Percentiles rank a stretch among this genome's conserved stretches.
Conservation (phyloP, 2,888 invertebrate species). For the Limnephilus lunatus region DNA sequence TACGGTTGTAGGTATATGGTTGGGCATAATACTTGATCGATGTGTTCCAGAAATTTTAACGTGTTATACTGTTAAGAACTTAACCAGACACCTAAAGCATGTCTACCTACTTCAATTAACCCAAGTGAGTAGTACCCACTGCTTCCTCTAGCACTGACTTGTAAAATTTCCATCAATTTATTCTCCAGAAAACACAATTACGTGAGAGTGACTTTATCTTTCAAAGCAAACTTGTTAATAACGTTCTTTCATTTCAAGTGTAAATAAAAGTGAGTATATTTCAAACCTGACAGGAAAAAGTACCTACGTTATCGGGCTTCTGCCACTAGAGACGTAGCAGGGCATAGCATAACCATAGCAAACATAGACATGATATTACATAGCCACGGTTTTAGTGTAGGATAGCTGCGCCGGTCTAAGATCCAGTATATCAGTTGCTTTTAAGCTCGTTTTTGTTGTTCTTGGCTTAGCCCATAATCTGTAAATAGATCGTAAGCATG, state of each 20-base stretch:
- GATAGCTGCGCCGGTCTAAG: not conserved
- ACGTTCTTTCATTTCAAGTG: not conserved
- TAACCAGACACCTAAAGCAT: too few relatives aligned
- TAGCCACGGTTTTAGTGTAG: not conserved
- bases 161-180: not conserved
- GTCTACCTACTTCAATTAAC: too few relatives aligned
- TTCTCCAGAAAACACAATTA: not conserved
- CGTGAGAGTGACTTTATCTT: not conserved
- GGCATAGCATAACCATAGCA: too few relatives aligned
- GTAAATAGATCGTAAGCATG: too few relatives aligned
- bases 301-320: not conserved
- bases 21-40: too few relatives aligned
- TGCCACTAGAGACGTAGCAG: not conserved
- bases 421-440: too few relatives aligned
- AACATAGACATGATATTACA: too few relatives aligned
- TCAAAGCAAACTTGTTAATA: not conserved
- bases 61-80: too few relatives aligned
- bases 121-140: not conserved
- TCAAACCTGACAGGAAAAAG: not conserved
- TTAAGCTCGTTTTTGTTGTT: too few relatives aligned
- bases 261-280: not conserved
- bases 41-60: too few relatives aligned
- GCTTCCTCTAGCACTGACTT: not conserved
- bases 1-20: too few relatives aligned
- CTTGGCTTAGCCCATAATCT: too few relatives aligned